Evolutionary conservation across 2,113 vertebrate genomes (phyloP), one percentile per base, ranked within the genome.

Genomic region (Piprites chloris): DNA sequence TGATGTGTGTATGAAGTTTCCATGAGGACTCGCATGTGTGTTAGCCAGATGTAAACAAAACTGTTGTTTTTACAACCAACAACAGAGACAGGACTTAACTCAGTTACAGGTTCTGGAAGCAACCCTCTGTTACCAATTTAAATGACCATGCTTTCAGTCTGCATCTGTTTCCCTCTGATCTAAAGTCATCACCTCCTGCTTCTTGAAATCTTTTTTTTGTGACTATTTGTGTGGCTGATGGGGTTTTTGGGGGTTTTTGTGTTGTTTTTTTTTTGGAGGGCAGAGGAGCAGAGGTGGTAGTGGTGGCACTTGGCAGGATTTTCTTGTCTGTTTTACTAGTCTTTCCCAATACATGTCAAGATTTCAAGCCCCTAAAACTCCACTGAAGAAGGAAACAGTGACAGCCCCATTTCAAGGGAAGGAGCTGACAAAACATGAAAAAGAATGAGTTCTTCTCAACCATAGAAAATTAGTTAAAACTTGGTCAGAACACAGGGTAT

Each of bases 401-500:
- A 14, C 14, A 39, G 74, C 33, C 39, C 15, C 30, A 14, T 33
- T 80, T 71, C 61, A 69, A 52, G 32, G 55, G 30, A 74, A 89
- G 26, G 6, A 72, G 33, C 11, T 66, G 37, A 49, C 11, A 71
- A 73, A 84, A 44, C 33, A 41, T 12, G 14, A 66, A 46, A 35
- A 28, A 21, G 7, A 76, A 17, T 4, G 32, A 82, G 32, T 24
- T 62, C 32, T 32, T 32, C 63, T 50, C 14, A 16, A 56, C 11
- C 28, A 73, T 0, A 87, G n/a, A 77, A 81, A 93, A 88, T 41
- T 49, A 55, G 16, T 62, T 91, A 50, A 19, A 62, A 7, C 46
- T 50, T 3, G 0, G 47, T 46, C 3, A 68, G 65, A 88, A 59
- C 11, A 67, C 6, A 52, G 0, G 1, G 32, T 15, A 30, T 13